A percentile compares a stretch with the other conserved stretches of the same genome.
Conservation (phyloP, 2,888 invertebrate genomes). For the Mycalesis mineus region DNA sequence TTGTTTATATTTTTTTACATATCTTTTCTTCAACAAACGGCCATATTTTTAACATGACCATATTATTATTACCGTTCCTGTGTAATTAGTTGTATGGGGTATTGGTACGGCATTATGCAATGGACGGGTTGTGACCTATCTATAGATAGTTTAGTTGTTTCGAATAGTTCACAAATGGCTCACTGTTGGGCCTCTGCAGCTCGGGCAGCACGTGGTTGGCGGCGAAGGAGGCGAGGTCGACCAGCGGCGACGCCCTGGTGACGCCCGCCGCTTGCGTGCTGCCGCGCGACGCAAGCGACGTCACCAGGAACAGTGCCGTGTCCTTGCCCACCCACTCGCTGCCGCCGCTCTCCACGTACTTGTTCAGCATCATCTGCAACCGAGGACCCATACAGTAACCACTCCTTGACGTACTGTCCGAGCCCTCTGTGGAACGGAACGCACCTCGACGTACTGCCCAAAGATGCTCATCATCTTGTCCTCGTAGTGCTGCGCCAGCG, state of each 20-base stretch:
- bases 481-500: slow-evolving; percentile 92
- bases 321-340: slow-evolving; percentile 96
- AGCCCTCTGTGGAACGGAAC: not conserved
- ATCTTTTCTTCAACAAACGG: too few species aligned
- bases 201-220: slow-evolving; percentile 92
- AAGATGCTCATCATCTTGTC: slow-evolving; percentile 91
- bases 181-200: slow-evolving; percentile 84
- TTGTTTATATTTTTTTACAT: too few species aligned
- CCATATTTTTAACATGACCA: too few species aligned
- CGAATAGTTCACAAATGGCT: too few species aligned
- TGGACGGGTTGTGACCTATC: too few species aligned
- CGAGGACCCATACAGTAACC: not conserved
- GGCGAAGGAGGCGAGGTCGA: slow-evolving; percentile 93
- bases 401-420: not conserved
- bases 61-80: too few species aligned
- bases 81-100: too few species aligned
- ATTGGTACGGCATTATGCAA: too few species aligned
- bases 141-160: too few species aligned
- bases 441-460: slow-evolving; percentile 90
- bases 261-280: slow-evolving; percentile 93
- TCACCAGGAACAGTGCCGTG: slow-evolving; percentile 96
- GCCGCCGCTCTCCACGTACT: slow-evolving; percentile 86
- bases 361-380: slow-evolving; percentile 85
- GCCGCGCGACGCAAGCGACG: slow-evolving; percentile 94
- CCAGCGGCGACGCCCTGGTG: slow-evolving; percentile 92